Evolutionary conservation across 2,888 invertebrate genomes (phyloP).

Genomic region (Megalurothrips usitatus): DNA sequence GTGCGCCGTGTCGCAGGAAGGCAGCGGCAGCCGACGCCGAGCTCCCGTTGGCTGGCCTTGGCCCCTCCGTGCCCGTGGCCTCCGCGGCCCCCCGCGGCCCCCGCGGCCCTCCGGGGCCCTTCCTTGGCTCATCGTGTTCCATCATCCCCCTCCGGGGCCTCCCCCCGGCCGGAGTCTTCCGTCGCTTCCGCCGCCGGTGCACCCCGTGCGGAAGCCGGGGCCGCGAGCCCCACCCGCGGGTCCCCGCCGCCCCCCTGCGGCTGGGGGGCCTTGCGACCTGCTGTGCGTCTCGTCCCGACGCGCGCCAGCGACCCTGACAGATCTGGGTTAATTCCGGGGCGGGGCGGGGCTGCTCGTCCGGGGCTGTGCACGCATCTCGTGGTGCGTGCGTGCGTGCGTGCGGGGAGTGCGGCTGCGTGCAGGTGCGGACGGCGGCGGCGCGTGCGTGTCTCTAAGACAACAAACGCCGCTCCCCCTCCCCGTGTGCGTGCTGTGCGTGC

Average conservation of each 20-base stretch:
- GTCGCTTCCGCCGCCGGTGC: neutral
- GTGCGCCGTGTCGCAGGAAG: neutral
- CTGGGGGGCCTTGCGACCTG: neutral
- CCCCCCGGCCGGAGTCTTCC: no score
- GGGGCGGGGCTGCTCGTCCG: neutral
- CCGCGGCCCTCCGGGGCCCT: neutral
- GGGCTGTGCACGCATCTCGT: neutral
- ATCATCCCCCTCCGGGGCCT: no score
- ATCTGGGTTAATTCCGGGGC: conserved; percentile 7
- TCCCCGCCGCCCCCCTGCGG: no score
- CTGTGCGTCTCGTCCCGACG: neutral
- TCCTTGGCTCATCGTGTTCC: no score
- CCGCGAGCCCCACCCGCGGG: no score
- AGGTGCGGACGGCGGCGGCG: no score
- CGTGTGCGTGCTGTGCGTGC: no score
- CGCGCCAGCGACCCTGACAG: neutral
- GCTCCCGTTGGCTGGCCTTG: neutral
- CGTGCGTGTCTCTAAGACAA: no score
- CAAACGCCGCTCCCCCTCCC: no score
- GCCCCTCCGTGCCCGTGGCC: neutral
- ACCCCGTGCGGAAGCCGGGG: neutral
- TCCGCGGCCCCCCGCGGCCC: neutral
- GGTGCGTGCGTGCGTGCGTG: neutral
- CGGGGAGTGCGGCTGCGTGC: no score
- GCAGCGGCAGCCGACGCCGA: neutral